A percentile compares a stretch with the other conserved stretches of the same genome.
These are phyloP conservation scores for Phytoseiulus persimilis DNA, from an alignment of 2,888 invertebrate species.

Conservation along the genomic window DNA sequence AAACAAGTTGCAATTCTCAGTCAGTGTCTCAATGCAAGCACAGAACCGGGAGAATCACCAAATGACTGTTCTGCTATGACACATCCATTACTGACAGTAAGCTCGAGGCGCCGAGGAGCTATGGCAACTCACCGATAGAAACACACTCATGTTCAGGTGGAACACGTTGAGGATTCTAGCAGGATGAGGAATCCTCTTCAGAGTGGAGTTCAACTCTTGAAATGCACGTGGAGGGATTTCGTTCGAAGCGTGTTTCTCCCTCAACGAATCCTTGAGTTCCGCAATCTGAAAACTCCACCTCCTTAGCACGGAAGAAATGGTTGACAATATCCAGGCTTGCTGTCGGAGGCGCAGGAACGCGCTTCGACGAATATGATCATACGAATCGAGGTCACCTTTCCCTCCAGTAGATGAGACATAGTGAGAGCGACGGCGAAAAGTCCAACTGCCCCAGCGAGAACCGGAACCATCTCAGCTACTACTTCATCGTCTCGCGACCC, in stretches of 20 bases:
- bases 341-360: no score
- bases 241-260: neutral
- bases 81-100: no score
- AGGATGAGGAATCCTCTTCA: neutral
- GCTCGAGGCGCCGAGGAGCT: no score
- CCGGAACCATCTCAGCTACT: neutral
- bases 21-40: neutral
- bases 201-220: neutral
- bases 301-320: neutral
- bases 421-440: neutral
- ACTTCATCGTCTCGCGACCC: neutral
- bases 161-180: neutral
- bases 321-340: no score
- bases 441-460: neutral
- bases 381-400: neutral
- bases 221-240: neutral
- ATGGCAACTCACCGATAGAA: neutral
- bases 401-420: neutral
- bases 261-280: neutral
- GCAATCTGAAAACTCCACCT: neutral
- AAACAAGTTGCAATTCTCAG: neutral
- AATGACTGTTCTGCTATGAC: no score
- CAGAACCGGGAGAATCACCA: neutral
- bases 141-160: neutral
- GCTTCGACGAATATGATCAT: no score